phyloP scores from a whole-genome alignment of 2,113 vertebrate genomes.

The Pagrus major region DNA sequence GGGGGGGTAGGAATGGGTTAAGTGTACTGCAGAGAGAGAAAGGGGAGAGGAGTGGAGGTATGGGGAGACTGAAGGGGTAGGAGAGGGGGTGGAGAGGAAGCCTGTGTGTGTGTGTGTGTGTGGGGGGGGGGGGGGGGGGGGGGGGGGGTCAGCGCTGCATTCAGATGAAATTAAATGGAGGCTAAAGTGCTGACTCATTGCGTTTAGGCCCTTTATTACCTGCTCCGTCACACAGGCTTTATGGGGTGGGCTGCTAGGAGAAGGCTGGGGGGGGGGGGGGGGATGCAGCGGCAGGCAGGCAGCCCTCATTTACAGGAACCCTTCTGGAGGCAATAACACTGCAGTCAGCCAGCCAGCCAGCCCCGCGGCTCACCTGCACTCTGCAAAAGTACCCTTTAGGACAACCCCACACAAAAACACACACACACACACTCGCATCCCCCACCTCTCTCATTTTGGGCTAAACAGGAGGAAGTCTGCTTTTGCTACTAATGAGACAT shows the following conservation, averaged over 20 bases:
- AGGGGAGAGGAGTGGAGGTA: constrained; percentile 45
- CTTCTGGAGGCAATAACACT: constrained; percentile 76
- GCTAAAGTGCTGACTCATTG: constrained; percentile 86
- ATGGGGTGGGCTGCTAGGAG: constrained; percentile 68
- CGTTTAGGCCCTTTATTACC: constrained; percentile 81
- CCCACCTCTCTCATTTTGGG: constrained; percentile 32
- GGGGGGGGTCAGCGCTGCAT: constrained; percentile 55
- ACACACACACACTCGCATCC: constrained; percentile 11
- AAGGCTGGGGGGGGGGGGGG: constrained; percentile 60
- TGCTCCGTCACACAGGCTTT: constrained; percentile 80
- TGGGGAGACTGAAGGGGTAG: constrained; percentile 47
- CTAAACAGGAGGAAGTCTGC: constrained; percentile 63
- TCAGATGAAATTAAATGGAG: constrained; percentile 83
- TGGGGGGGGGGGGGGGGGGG: not conserved
- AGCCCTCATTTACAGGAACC: constrained; percentile 76
- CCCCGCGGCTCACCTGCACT: constrained; percentile 66
- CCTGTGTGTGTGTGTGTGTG: constrained; percentile 5
- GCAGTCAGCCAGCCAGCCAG: constrained; percentile 52
- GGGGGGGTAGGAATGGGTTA: constrained; percentile 79
- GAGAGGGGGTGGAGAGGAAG: constrained; percentile 10
- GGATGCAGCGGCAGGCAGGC: constrained; percentile 47
- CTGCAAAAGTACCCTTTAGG: constrained; percentile 43
- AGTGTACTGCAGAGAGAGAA: constrained; percentile 68
- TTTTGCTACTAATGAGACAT: constrained; percentile 73
- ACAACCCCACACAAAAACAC: constrained; percentile 13